Evolutionary conservation across 2,888 invertebrate species (phyloP), one percentile per base, ranked within the genome.

Genomic region (Troides oblongomaculatus): DNA sequence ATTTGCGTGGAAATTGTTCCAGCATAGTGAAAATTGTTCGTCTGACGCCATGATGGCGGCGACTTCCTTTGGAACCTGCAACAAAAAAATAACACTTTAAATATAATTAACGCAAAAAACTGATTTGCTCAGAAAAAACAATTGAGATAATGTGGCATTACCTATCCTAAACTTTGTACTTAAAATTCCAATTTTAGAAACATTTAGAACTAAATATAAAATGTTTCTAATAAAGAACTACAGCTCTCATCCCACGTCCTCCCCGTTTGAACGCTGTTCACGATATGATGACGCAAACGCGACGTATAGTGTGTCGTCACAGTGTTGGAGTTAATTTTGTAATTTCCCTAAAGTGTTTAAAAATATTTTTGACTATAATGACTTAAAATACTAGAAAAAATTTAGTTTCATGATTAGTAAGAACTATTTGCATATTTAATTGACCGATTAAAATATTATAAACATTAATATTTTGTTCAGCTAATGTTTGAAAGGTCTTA

Each of bases 1-100:
- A 81, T 95, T 95, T 75, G 94, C 94, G 90, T 95, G 95, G 92
- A 95, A 95, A 92, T 95, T 95, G 92, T 95, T 95, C 95, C 95
- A 95, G 92, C 95, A 95, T 90, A 95, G 89, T 86, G 95, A 95
- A 91, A 95, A 95, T 85, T 95, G 95, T 92, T 95, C 95, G 93
- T 94, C 94, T 92, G 94, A 94, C 94, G 94, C 94, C 94, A 94
- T 94, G 88, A 93, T 94, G 94, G 92, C 92, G 93, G 84, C 89
- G 87, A 77, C 74, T 74, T 82, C 77, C 74, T 79, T 77, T 76
- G 80, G 85, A 84, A 87, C 91, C 90, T 90, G 84, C 2, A 83
- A 87, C 8, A 63, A 30, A 39, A 6, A 71, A 63, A 71, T 7
- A 30, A 25, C 63, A 57, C 36, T 57, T 43, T 56, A 46, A 58